Evolutionary conservation across 2,888 invertebrate genomes (phyloP), one percentile per base, ranked within the genome.

Genomic region (Gisinianus flammeolus): DNA sequence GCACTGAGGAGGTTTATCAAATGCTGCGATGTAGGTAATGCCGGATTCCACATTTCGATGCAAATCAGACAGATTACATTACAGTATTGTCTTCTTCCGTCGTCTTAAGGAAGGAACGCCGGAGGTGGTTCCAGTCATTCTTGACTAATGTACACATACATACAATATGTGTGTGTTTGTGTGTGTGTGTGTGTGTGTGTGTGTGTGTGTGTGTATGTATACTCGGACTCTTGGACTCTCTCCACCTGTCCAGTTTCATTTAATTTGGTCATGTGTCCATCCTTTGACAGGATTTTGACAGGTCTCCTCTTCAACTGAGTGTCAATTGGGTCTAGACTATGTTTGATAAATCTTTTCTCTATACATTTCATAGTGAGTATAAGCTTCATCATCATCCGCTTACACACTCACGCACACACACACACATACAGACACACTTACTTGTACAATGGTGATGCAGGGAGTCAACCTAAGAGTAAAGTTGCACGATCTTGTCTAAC

Each of bases 401-500:
- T 16, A 16, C 8, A 44, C 8, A 10, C 44, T 44, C 44, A 44
- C 16, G 44, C 8, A 44, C 44, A 44, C 44, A 10, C 44, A 44
- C 44, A 44, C n/a, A n/a, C n/a, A n/a, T n/a, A n/a, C n/a, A n/a
- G n/a, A n/a, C n/a, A n/a, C n/a, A n/a, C n/a, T n/a, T n/a, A n/a
- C n/a, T n/a, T n/a, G n/a, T n/a, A 44, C 8, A 44, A 10, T 6
- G 16, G 30, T 67, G 67, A 16, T 19, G 16, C 16, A 67, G 67
- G 16, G 16, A 67, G 19, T n/a, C n/a, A n/a, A n/a, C 22, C 67
- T 10, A 35, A 44, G 22, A 31, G 22, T 24, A 22, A n/a, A 69
- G 5, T 30, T 69, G 69, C 69, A 69, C 69, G 69, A 69, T 69
- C 44, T 69, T 69, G 68, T 68, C 31, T 10, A 68, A 68, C 68